Evolutionary conservation across 1,140 invertebrate species (phyloP), one percentile per base, ranked within the genome.

Genomic region (Zaprionus davidi): DNA sequence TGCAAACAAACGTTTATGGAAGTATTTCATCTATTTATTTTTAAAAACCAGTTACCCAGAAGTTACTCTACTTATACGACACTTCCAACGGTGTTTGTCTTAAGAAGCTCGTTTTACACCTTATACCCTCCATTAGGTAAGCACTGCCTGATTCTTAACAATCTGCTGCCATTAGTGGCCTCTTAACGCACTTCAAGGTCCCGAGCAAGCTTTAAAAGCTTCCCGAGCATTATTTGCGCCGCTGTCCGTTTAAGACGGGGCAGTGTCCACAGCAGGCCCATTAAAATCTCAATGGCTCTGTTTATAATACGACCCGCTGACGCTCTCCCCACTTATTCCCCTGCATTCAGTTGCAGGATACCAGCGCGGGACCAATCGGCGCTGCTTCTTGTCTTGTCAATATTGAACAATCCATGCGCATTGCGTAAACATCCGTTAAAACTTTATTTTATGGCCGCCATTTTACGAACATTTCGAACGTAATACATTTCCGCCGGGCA

Each of bases 391-490:
- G 81, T 81, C 81, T 81, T 88, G 85, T 90, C 85, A 90, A 84
- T 88, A 90, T 90, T 88, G 81, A 76, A 90, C 85, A 88, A 88
- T 90, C 90, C 84, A 88, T 88, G 85, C 85, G 85, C 85, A 82
- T 74, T 90, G 86, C 81, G 84, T 88, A 88, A 88, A 88, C 84
- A 88, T 90, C 84, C 84, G 84, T 90, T 88, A 79, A 88, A 88
- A 90, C 81, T 88, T 90, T 90, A 90, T 90, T 90, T 88, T 88
- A 88, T 88, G 81, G 76, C 84, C 85, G 85, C 84, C 84, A 88
- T 88, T 90, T 88, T 88, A 84, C 79, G 85, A 81, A 88, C 84
- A 76, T 79, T 88, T 88, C 78, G 69, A 90, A 86, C 90, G 90
- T 51, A 88, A 90, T 90, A 90, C 85, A 88, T 90, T 88, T 88